Conservation (phyloP, 2,113 vertebrate species). For the Sceloporus tristichus region DNA sequence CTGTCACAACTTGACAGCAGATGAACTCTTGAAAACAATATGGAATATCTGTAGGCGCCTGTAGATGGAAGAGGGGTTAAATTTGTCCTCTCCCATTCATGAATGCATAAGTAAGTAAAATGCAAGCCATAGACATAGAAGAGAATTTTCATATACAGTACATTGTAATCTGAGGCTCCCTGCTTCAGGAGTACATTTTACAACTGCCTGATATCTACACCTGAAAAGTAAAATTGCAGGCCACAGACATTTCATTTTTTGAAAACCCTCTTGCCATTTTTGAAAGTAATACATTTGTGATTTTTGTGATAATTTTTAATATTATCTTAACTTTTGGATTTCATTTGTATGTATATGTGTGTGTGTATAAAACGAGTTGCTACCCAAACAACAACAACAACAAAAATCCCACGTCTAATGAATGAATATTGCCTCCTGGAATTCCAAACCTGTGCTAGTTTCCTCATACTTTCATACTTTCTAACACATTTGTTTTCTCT, state of each 20-base stretch:
- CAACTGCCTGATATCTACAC: not conserved
- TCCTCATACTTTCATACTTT: constrained; percentile 25
- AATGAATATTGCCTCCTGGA: constrained; percentile 56
- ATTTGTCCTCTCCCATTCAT: not conserved
- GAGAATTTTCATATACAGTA: not conserved
- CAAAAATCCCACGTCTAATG: constrained; percentile 25
- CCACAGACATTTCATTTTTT: not conserved
- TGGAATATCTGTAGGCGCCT: not conserved
- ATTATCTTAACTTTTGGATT: no score
- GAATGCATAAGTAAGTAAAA: not conserved
- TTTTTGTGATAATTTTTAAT: not conserved
- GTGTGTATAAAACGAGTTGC: constrained; percentile 51
- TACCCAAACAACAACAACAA: constrained; percentile 53
- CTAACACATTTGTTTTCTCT: not conserved
- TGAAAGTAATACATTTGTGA: not conserved
- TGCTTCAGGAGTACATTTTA: not conserved
- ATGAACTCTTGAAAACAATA: not conserved
- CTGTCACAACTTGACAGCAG: not conserved
- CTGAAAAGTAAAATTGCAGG: not conserved
- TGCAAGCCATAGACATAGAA: not conserved
- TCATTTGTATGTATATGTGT: no score
- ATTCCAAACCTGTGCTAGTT: constrained; percentile 51
- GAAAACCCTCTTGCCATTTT: not conserved
- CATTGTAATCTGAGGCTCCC: not conserved
- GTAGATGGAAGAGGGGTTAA: not conserved